A percentile compares a stretch with the other conserved stretches of the same genome.
phyloP scores from a whole-genome alignment of 2,797 vertebrate genomes.

The Poecilia wingei region DNA sequence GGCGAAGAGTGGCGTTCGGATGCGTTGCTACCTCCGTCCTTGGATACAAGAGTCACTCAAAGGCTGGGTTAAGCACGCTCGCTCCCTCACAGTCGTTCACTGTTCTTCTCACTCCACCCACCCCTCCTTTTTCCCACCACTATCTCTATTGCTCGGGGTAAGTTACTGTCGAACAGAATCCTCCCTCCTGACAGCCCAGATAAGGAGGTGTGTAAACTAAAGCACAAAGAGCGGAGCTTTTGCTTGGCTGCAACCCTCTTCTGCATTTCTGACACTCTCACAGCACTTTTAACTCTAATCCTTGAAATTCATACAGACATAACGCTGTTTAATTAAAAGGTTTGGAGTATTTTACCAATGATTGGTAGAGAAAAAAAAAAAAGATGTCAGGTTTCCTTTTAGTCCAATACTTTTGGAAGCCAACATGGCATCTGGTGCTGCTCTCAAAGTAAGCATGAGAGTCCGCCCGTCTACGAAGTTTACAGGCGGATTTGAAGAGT shows the following conservation, averaged over 20 bases:
- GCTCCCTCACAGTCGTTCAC: slow-evolving; percentile 70
- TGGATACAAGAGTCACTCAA: slow-evolving; percentile 85
- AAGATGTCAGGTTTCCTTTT: background rate
- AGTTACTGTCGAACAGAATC: slow-evolving; percentile 67
- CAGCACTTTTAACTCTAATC: slow-evolving; percentile 41
- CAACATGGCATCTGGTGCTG: slow-evolving; percentile 40
- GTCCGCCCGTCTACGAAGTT: slow-evolving; percentile 46
- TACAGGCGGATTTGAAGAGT: slow-evolving; percentile 62
- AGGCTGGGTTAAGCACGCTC: slow-evolving; percentile 74
- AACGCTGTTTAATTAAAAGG: slow-evolving; percentile 15
- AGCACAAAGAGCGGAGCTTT: slow-evolving; percentile 54
- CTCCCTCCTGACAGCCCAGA: slow-evolving; percentile 69
- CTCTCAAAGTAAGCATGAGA: slow-evolving; percentile 67
- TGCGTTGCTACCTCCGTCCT: slow-evolving; percentile 82
- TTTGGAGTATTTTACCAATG: slow-evolving; percentile 19
- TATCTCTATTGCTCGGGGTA: slow-evolving; percentile 65
- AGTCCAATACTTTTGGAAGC: slow-evolving; percentile 25
- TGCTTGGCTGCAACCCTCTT: background rate
- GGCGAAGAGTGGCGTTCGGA: slow-evolving; percentile 66
- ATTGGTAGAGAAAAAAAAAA: slow-evolving; percentile 25
- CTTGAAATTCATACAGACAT: slow-evolving; percentile 21
- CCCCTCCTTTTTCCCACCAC: slow-evolving; percentile 65
- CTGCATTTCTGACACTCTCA: slow-evolving; percentile 46
- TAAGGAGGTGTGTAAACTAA: slow-evolving; percentile 64
- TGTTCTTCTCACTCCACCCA: slow-evolving; percentile 72